Evolutionary conservation across 92 coral and sea anemone genomes (phyloP), one percentile per base, ranked within the genome.

Genomic region (Paragorgia papillata): DNA sequence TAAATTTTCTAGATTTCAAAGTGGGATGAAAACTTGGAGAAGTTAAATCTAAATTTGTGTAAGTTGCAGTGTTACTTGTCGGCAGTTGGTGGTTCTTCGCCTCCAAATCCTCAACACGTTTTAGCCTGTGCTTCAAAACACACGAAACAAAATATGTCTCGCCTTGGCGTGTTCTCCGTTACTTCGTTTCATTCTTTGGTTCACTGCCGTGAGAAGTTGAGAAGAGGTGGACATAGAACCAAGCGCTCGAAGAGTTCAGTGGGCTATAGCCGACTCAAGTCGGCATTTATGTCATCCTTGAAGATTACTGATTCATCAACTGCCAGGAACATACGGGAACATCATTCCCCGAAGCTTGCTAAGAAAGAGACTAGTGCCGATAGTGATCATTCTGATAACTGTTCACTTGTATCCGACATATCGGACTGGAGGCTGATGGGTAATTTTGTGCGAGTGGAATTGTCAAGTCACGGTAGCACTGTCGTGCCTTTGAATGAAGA

Each of bases 381-480:
- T 20, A 74, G 73, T 13, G 76, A 51, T 13, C 25, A 8, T n/a
- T 54, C 75, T 22, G 94, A 90, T 63, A 74, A 84, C 2, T 74
- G 71, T 39, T 88, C 97, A 15, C 59, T 91, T 55, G 80, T 90
- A 44, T 90, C 96, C 35, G 91, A 90, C 50, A 88, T 86, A 79
- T 86, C 97, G 34, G 97, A 94, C 54, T 94, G 98, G 98, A 85
- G 85, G 60, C 87, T 58, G 83, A 75, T 95, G 79, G 99, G 99
- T 27, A 89, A 95, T 87, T 95, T 84, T 39, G 49, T 95, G 46
- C 89, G 99, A 13, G 81, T 95, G 39, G 89, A 82, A 41, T 76
- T 95, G 18, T 95, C 96, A 12, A 90, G 83, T 66, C 84, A 67
- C 85, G 95, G 92, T 57, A 88, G 95, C 82, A 95, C 98, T 1